Conservation (phyloP, 2,888 invertebrate genomes). For the Anthophora plumipes region DNA sequence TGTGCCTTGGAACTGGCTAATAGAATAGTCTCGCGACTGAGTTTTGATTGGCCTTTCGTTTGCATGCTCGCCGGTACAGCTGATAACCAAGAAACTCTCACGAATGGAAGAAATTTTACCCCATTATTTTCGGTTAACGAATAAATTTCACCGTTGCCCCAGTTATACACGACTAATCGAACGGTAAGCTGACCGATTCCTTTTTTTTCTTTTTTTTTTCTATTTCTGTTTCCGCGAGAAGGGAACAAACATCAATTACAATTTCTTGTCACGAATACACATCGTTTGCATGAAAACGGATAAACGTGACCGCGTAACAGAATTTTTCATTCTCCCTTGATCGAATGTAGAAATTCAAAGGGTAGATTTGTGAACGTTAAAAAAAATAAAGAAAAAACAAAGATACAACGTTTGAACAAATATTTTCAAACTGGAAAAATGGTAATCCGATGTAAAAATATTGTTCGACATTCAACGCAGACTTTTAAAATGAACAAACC, state of each 20-base stretch:
- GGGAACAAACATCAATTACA: background rate
- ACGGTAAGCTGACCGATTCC: background rate
- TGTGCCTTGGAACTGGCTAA: conserved; percentile 32
- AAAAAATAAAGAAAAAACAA: too few species aligned
- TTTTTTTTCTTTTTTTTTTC: background rate
- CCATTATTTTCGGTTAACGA: background rate
- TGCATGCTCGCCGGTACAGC: conserved; percentile 15
- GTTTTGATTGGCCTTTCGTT: conserved; percentile 30
- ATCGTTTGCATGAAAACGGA: background rate
- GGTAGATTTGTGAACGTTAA: too few species aligned
- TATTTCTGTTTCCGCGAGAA: background rate
- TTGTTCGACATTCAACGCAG: too few species aligned
- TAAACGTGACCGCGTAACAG: background rate
- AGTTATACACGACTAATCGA: background rate
- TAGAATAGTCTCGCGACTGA: conserved; percentile 19
- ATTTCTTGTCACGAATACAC: background rate
- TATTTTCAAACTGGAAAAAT: background rate
- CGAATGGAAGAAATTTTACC: background rate
- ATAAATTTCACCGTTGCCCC: background rate
- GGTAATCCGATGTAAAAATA: background rate
- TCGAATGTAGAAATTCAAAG: too few species aligned
- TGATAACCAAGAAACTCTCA: background rate
- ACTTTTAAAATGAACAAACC: background rate
- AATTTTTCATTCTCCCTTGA: background rate
- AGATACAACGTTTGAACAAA: too few species aligned